These are phyloP conservation scores for Crepidodera aurea DNA, from an alignment of 2,888 invertebrate genomes.

Conservation along the genomic window DNA sequence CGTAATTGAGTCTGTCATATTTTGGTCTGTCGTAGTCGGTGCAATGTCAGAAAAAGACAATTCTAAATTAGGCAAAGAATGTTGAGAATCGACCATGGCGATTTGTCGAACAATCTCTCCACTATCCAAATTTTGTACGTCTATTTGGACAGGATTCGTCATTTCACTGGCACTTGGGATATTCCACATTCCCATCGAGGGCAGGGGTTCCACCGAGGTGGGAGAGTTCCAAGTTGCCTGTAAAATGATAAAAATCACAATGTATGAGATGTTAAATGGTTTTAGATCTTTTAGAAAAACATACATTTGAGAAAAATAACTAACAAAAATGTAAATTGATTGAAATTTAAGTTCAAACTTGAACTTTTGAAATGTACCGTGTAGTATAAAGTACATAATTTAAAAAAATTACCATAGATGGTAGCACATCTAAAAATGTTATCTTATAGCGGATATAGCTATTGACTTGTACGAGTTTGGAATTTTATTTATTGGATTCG, in stretches of 20 bases:
- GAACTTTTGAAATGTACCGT: too few species aligned
- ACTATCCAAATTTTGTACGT: conserved; percentile 62
- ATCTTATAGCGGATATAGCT: too few species aligned
- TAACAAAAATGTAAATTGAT: neutral
- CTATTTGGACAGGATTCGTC: neutral
- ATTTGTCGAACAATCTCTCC: conserved; percentile 55
- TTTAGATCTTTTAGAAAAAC: neutral
- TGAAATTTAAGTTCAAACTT: too few species aligned
- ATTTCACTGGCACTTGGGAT: conserved; percentile 22
- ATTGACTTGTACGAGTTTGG: too few species aligned
- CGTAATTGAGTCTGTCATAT: conserved; percentile 67
- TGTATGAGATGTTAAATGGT: neutral
- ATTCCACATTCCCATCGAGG: conserved; percentile 24
- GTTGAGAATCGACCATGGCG: conserved; percentile 33
- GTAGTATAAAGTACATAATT: too few species aligned
- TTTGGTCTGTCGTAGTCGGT: conserved; percentile 51
- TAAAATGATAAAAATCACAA: neutral
- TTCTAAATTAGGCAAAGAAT: conserved; percentile 46
- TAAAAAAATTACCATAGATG: too few species aligned
- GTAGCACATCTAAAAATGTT: too few species aligned
- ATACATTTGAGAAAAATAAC: neutral
- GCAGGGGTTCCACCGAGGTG: conserved; percentile 4
- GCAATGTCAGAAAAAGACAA: conserved; percentile 61
- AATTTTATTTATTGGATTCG: too few species aligned
- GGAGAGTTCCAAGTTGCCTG: conserved; percentile 26